phyloP scores from a whole-genome alignment of 2,888 invertebrate species.

The Autographa gamma region DNA sequence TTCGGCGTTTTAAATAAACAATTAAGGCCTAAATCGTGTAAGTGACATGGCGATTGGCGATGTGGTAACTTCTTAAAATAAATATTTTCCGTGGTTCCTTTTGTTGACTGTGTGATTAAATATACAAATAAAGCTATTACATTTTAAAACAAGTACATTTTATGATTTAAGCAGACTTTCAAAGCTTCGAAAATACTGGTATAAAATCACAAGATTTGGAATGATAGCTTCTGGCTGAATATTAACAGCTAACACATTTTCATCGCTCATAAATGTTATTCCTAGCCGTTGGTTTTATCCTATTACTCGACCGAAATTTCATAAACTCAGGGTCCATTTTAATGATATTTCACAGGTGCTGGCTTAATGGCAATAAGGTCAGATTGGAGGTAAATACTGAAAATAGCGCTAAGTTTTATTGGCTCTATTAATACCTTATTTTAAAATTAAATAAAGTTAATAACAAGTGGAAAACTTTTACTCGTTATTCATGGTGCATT shows the following conservation, averaged over 20 bases:
- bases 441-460: neutral
- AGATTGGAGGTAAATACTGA: neutral
- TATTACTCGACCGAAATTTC: slow-evolving; percentile 29
- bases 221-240: neutral
- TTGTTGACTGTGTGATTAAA: too few relatives aligned
- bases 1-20: too few relatives aligned
- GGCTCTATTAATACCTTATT: neutral
- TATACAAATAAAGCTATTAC: too few relatives aligned
- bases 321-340: slow-evolving; percentile 35
- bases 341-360: slow-evolving; percentile 39
- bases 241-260: slow-evolving; percentile 11
- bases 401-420: neutral
- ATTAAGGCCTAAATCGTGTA: too few relatives aligned
- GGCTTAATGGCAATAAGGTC: slow-evolving; percentile 19
- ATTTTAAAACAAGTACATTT: too few relatives aligned
- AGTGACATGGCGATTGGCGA: too few relatives aligned
- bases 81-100: too few relatives aligned
- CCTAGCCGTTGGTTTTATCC: slow-evolving; percentile 12
- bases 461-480: too few relatives aligned
- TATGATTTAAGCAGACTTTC: too few relatives aligned
- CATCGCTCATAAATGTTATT: slow-evolving; percentile 20
- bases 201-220: neutral
- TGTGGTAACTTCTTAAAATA: too few relatives aligned
- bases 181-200: too few relatives aligned
- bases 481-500: slow-evolving; percentile 13